A percentile compares a stretch with the other conserved stretches of the same genome.
Evolutionary conservation across 2,113 vertebrate species (phyloP).

Genomic region (Perognathus longimembris): DNA sequence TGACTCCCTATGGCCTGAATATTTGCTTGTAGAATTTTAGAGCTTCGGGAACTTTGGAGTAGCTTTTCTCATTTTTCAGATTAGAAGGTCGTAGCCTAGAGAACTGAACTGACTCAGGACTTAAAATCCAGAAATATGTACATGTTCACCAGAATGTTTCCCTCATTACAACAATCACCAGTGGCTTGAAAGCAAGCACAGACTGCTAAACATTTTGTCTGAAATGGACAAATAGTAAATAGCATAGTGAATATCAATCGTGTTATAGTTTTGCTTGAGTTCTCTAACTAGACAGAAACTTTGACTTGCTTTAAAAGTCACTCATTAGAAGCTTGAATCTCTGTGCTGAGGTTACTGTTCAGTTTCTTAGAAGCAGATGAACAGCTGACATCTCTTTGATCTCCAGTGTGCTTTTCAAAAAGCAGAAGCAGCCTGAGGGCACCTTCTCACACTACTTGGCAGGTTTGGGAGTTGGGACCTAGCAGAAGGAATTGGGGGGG

Average conservation of each 20-base stretch:
- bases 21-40: background rate
- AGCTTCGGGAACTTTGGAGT: background rate
- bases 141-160: too few relatives aligned
- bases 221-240: slow-evolving; percentile 2
- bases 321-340: background rate
- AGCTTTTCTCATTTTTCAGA: background rate
- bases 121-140: background rate
- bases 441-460: slow-evolving; percentile 44
- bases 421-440: background rate
- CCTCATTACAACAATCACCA: background rate
- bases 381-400: slow-evolving; percentile 18
- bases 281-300: background rate
- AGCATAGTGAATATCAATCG: background rate
- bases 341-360: background rate
- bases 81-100: background rate
- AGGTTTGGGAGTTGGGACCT: background rate
- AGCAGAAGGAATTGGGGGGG: background rate
- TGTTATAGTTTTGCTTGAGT: background rate
- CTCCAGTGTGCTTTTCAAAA: slow-evolving; percentile 9
- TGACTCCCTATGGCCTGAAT: background rate
- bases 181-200: background rate
- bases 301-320: background rate
- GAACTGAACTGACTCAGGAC: background rate
- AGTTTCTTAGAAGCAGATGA: background rate
- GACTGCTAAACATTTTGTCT: background rate